Base-by-base conservation (phyloP, 1,140 invertebrate species). In the Aphelenchoides fujianensis region DNA sequence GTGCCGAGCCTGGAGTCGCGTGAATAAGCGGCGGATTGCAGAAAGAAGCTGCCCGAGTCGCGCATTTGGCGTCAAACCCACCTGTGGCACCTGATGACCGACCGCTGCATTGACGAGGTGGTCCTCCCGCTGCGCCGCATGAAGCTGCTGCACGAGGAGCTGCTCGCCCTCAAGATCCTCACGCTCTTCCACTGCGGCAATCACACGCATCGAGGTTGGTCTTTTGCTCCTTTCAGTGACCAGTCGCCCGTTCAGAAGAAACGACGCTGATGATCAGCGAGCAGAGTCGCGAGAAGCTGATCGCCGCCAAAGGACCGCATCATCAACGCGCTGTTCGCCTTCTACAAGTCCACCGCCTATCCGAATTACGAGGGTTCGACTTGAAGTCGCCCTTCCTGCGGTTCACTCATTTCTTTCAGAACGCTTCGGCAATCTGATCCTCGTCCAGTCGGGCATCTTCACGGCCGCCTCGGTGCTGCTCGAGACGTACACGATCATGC, bases 81-180 rank as follows among this genome's bases (percentile, higher is more conserved):
- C 55, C 62, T 79, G 36, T 79, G 77, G 48, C 72, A 73, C 19
- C 73, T 73, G 54, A 79, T 79, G 77, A 76, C 74, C 9, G 72
- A 79, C 31, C 28, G 70, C 16, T 79, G 73, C 36, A 79, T 79
- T 31, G 77, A 79, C 57, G 77, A 79, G 54, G 77, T 79, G n/a
- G 77, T 72, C 30, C 62, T 68, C 12, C 77, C 77, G 0, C 34
- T 79, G 12, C 41, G 70, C 53, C 35, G 67, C n/a, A 37, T 76
- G 53, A 64, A 73, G 19, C 57, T 79, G 30, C 74, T 73, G 48
- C 73, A 70, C 16, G 69, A 79, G 48, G 77, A 79, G 36, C 57
- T 79, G 3, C 55, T 73, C 1, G 71, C 70, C 27, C 52, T 79
- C 3, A 79, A 79, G 37, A 71, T 79, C 16, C 72, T 79, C 27